Evolutionary conservation across 2,888 invertebrate species (phyloP), one percentile per base, ranked within the genome.

Genomic region (Nomada hirtipes): DNA sequence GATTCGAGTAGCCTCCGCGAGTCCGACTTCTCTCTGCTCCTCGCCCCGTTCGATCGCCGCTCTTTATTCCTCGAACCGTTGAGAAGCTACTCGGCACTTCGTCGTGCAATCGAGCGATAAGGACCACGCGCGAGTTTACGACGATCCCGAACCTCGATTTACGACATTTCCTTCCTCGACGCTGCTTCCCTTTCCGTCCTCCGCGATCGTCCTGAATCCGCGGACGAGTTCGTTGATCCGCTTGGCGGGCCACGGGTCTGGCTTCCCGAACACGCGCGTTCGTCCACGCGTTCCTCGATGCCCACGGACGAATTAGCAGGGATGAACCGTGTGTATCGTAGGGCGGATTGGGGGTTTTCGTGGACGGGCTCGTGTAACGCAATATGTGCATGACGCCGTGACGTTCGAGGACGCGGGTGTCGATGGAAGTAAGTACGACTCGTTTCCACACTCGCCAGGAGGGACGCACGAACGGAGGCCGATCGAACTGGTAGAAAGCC

Each of bases 51-150:
- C 20, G 26, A 1, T 20, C 23, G 11, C 15, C 36, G 72, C 59
- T 83, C 81, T 83, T 77, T 71, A 81, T 83, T 77, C 74, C 60
- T 15, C 71, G 74, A 50, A 57, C 36, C 36, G 36, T 61, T 23
- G 52, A 50, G 50, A 47, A 15, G 59, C 60, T 42, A 15, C 53
- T 23, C 10, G 7, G 2, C n/a, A n/a, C n/a, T 20, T 53, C 7
- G 52, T 15, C 50, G 11, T 11, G 52, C 59, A 47, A 68, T 55
- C 61, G 61, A 64, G 29, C 57, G 69, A 70, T 64, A 55, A 60
- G 67, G 61, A 67, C 61, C 53, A 18, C 53, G 29, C 11, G 15
- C 61, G 67, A 69, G 23, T 75, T 61, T 69, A 63, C 61, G 68
- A 75, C 44, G 52, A 10, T 29, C 9, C 53, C 61, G 60, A 42